phyloP scores from a whole-genome alignment of 2,113 vertebrate genomes.

The Riparia riparia region DNA sequence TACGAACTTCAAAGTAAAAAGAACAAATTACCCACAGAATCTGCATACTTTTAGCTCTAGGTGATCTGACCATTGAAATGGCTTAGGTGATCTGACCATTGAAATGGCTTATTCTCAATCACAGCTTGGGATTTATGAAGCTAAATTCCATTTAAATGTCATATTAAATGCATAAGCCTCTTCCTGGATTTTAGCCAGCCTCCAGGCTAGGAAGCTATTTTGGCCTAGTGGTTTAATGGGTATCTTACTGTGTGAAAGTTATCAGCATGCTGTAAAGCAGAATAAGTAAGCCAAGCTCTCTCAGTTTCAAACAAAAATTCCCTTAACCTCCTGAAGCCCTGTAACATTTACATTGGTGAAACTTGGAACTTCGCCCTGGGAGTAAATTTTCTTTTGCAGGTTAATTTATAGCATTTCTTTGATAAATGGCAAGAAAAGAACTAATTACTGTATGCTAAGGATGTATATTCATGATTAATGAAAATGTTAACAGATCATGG shows the following conservation, averaged over 20 bases:
- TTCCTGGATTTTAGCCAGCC: conserved; percentile 7
- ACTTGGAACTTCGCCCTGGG: fast-evolving
- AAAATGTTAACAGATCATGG: background rate
- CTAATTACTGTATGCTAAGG: background rate
- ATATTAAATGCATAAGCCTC: background rate
- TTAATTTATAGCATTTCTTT: background rate
- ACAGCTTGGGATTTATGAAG: background rate
- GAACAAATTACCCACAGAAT: background rate
- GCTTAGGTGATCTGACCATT: fast-evolving
- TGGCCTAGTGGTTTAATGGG: background rate
- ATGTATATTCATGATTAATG: background rate
- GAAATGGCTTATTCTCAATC: background rate
- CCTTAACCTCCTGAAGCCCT: background rate
- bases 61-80: background rate
- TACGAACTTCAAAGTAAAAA: background rate
- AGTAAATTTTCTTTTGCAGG: background rate
- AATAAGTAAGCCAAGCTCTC: background rate
- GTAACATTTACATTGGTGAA: background rate
- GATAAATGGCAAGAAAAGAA: background rate
- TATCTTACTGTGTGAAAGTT: conserved; percentile 1
- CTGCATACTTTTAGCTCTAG: background rate
- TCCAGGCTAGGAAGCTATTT: background rate
- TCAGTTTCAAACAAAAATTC: background rate
- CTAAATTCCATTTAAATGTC: background rate
- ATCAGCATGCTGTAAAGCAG: background rate